A percentile compares a stretch with the other conserved stretches of the same genome.
Evolutionary conservation across 2,888 invertebrate species (phyloP).

Genomic region (Cosmia pyralina): DNA sequence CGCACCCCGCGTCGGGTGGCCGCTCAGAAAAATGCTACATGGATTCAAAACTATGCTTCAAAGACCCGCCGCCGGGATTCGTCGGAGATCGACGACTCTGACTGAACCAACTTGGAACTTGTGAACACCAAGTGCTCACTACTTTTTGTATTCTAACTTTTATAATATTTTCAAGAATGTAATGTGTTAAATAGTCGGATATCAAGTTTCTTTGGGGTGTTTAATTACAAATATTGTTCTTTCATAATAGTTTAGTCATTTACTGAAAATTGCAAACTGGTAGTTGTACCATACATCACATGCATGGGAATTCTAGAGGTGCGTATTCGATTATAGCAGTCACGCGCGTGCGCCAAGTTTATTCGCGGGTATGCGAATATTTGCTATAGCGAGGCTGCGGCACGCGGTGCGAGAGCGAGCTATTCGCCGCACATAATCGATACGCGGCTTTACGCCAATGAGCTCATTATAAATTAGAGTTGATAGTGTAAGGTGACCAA

Average conservation of each 20-base stretch:
- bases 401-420: not conserved
- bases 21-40: conserved; percentile 79
- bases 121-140: not conserved
- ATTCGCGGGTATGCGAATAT: too few relatives aligned
- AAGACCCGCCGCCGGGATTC: conserved; percentile 74
- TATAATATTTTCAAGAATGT: conserved; percentile 11
- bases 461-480: not conserved
- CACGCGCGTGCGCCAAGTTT: too few relatives aligned
- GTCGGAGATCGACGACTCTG: conserved; percentile 83
- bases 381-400: not conserved
- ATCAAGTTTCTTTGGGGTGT: conserved; percentile 2
- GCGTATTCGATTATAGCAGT: too few relatives aligned
- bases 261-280: not conserved
- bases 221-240: not conserved
- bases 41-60: conserved; percentile 78
- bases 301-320: not conserved
- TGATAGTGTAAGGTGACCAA: too few relatives aligned
- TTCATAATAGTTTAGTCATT: not conserved
- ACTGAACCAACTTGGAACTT: conserved; percentile 66
- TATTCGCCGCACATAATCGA: too few relatives aligned
- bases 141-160: conserved; percentile 25
- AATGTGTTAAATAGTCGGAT: conserved; percentile 9
- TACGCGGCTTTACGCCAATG: not conserved
- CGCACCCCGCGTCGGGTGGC: conserved; percentile 84
- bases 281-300: not conserved